phyloP scores from a whole-genome alignment of 1,140 invertebrate species.

The Atta texana region DNA sequence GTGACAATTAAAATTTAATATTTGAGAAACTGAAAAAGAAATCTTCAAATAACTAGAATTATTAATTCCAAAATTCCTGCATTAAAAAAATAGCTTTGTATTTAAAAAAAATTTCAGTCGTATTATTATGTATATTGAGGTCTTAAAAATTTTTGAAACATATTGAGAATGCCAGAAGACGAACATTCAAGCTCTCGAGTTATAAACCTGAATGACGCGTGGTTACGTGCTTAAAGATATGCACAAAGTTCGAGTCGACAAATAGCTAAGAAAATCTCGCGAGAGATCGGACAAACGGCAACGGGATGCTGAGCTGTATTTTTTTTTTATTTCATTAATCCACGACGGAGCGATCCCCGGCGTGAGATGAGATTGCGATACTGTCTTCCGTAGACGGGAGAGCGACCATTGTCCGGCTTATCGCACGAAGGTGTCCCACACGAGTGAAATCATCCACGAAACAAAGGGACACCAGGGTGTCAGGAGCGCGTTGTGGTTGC shows the following conservation, averaged over 20 bases:
- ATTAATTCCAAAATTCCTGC: too few species aligned
- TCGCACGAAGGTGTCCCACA: constrained; percentile 72
- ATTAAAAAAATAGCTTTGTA: too few species aligned
- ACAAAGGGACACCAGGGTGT: constrained; percentile 71
- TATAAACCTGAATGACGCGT: not conserved
- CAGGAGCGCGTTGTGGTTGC: constrained; percentile 59
- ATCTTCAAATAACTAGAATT: too few species aligned
- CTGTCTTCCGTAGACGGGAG: constrained; percentile 70
- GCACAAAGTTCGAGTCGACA: constrained; percentile 46
- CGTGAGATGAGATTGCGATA: constrained; percentile 74
- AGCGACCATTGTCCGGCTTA: constrained; percentile 73
- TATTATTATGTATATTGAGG: too few species aligned
- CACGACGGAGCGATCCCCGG: constrained; percentile 54
- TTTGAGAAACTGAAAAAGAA: too few species aligned
- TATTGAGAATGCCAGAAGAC: not conserved
- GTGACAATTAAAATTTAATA: too few species aligned
- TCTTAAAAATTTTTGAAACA: not conserved
- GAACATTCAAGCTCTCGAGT: not conserved
- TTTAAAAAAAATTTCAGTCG: too few species aligned
- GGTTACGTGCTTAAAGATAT: constrained; percentile 15
- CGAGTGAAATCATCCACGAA: constrained; percentile 75
- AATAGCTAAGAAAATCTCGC: constrained; percentile 59
- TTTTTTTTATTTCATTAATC: constrained; percentile 50
- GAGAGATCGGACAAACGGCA: constrained; percentile 38
- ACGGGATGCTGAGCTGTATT: constrained; percentile 33